Base-by-base conservation (phyloP, 2,797 vertebrate species). In the Adelosebastes latens region DNA sequence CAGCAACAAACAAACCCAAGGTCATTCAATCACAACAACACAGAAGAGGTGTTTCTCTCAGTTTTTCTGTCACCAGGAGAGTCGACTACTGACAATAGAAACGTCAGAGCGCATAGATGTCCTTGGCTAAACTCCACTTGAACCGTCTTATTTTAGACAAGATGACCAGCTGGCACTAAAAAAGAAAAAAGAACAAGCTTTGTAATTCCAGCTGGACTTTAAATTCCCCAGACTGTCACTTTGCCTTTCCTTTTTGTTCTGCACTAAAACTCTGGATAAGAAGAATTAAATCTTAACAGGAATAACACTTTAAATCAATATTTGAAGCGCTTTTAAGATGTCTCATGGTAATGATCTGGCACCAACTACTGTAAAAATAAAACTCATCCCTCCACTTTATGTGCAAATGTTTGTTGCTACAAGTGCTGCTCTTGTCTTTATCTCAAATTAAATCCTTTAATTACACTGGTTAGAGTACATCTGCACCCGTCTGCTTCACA, bases 401-500 rank as follows among this genome's bases (percentile, higher is more conserved):
- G 55, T 53, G 56, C 60, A 71, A 69, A 49, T 81, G 61, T 80
- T 74, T 85, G 74, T 84, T 66, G 69, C 67, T 63, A 68, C 64
- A 75, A 80, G 62, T 79, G 10, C 27, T 32, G 56, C 53, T 72
- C 66, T 72, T 66, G 60, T 75, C 74, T 79, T 80, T 87, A 93
- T 92, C 87, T 93, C 69, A 88, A 91, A 88, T 89, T 29, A 80
- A 82, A 90, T 89, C 73, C 83, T 84, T 91, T 85, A 88, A 92
- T 89, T 86, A 85, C 16, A 27, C 60, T 61, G 27, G 53, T 83
- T 75, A 65, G 22, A 87, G 70, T 46, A 10, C 16, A 36, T 49
- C 67, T 58, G 76, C 39, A 42, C 34, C 27, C 60, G 74, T 85
- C 81, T 81, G 74, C 65, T 77, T 36, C 67, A 71, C 65, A 77